Conservation (phyloP, 2,797 vertebrate species). For the Phataginus tricuspis region DNA sequence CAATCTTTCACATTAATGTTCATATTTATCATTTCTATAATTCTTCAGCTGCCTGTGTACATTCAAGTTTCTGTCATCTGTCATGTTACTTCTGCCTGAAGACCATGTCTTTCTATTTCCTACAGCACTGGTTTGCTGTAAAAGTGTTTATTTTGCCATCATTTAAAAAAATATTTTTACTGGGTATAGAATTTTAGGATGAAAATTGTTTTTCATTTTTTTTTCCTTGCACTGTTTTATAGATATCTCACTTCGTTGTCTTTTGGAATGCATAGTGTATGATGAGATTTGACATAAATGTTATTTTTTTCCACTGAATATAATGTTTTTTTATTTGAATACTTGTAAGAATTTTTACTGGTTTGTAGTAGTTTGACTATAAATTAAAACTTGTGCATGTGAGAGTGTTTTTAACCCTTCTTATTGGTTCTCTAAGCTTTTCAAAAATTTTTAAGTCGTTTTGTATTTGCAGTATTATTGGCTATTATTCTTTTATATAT, state of each 20-base stretch:
- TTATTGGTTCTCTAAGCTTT: background rate
- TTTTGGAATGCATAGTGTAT: background rate
- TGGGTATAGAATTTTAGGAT: background rate
- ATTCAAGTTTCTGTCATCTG: background rate
- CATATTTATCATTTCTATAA: background rate
- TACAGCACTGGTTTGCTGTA: background rate
- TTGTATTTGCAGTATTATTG: background rate
- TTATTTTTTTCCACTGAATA: background rate
- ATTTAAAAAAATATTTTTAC: background rate
- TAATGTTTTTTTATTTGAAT: background rate
- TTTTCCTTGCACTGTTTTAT: background rate
- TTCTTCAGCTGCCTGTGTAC: background rate
- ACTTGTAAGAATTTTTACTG: background rate
- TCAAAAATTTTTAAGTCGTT: background rate
- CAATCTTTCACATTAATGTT: background rate
- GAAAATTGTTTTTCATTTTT: background rate
- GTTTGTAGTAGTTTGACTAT: background rate
- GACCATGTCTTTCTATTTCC: background rate
- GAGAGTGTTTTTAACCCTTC: background rate
- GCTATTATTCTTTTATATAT: background rate
- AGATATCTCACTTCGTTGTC: background rate
- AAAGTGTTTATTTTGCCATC: background rate
- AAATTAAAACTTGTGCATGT: background rate
- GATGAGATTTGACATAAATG: background rate
- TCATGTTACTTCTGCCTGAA: background rate